Base-by-base conservation (phyloP, 2,113 vertebrate genomes). In the Galbula dea region DNA sequence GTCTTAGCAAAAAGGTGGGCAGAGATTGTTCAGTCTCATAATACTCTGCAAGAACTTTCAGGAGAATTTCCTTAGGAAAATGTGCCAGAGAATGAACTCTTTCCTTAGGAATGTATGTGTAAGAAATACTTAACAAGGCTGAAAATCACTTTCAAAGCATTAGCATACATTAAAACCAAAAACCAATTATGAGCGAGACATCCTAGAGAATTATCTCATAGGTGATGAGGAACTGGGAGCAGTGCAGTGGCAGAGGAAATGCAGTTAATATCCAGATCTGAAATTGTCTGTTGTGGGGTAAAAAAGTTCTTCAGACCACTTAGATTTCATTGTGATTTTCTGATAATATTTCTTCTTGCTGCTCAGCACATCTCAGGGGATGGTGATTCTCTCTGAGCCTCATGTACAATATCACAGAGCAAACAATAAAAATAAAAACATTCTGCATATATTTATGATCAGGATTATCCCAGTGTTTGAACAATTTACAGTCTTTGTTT, bases 381-480 rank as follows among this genome's bases (percentile, higher is more conserved):
- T 57, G 30, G 29, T 34, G 68, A 32, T 86, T 94, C 85, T 94
- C 85, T 89, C 67, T 74, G 21, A 89, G 75, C 82, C 61, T 81
- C 62, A 20, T 51, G 61, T 49, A 67, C 55, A 67, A 49, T 80
- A 88, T 62, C 83, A 51, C 61, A 84, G 92, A 88, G 65, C 63
- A 95, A 94, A 90, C 75, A 91, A 91, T 93, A 77, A 85, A 89
- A 95, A 89, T 66, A 94, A 95, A 94, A 95, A 91, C 93, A 93
- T 72, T 78, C 87, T 95, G 94, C 94, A 92, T 95, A 52, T 95
- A 83, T 94, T 94, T 92, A 94, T 94, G 91, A 63, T 87, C 48
- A 74, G 54, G 87, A 77, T 93, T 95, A 95, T 91, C 43, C 69
- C 61, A 74, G 57, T 80, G 85, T 94, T 95, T 94, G 89, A 95